Conservation (phyloP, 2,888 invertebrate species). For the Spisula solida region DNA sequence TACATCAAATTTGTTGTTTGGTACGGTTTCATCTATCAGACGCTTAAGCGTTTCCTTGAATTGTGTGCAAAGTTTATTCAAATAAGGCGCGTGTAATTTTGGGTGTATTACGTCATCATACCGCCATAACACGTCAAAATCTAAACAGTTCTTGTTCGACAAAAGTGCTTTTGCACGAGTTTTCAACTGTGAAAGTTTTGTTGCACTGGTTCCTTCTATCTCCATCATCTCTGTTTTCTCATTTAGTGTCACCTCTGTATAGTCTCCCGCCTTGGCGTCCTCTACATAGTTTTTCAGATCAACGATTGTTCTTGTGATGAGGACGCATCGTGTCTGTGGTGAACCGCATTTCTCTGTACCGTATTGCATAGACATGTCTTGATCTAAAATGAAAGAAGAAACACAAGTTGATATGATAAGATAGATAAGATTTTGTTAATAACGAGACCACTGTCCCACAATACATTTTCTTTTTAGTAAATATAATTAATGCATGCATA, state of each 20-base stretch:
- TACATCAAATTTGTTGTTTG: constrained; percentile 68
- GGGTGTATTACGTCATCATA: constrained; percentile 85
- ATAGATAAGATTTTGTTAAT: too few species aligned
- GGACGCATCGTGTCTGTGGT: constrained; percentile 78
- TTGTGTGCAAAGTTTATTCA: constrained; percentile 79
- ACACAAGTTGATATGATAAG: neutral
- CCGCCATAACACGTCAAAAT: constrained; percentile 85
- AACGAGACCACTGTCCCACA: too few species aligned
- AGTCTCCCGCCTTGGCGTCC: constrained; percentile 75
- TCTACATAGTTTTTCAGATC: constrained; percentile 86
- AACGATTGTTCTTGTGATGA: constrained; percentile 83
- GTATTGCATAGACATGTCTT: constrained; percentile 80
- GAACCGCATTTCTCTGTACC: constrained; percentile 78
- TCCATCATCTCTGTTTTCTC: constrained; percentile 76
- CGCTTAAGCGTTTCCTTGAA: constrained; percentile 72
- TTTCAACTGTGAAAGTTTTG: constrained; percentile 76
- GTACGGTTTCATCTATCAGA: constrained; percentile 76
- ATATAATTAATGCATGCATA: too few species aligned
- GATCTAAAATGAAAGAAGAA: constrained; percentile 73
- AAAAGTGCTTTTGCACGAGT: constrained; percentile 75
- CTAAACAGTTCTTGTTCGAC: constrained; percentile 72
- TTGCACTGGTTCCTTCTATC: constrained; percentile 73
- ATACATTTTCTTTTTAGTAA: too few species aligned
- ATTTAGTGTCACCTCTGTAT: constrained; percentile 81
- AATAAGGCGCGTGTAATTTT: constrained; percentile 82